Conservation (phyloP, 2,797 vertebrate species). For the Galago senegalensis region DNA sequence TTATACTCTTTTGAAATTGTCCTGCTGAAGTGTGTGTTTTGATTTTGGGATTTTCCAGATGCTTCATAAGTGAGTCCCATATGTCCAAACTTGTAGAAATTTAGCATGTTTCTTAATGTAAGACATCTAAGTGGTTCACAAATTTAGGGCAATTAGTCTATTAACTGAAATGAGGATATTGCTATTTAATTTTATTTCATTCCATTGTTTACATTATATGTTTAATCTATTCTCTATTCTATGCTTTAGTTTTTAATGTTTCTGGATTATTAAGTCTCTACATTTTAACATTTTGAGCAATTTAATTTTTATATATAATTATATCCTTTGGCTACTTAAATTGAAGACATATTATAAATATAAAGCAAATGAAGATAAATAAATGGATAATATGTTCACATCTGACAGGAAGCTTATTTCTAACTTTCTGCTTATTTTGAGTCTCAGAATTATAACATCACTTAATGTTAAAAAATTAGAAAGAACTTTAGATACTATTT, state of each 20-base stretch:
- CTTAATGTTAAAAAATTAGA: background rate
- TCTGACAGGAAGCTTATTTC: background rate
- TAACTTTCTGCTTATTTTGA: background rate
- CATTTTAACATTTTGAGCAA: slow-evolving; percentile 33
- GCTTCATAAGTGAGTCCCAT: slow-evolving; percentile 64
- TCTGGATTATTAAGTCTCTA: background rate
- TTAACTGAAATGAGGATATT: background rate
- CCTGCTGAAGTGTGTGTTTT: slow-evolving; percentile 66
- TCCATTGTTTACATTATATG: slow-evolving; percentile 27
- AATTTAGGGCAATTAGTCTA: slow-evolving; percentile 12
- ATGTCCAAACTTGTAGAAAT: slow-evolving; percentile 57
- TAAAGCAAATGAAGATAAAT: slow-evolving; percentile 50
- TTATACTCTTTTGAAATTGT: slow-evolving; percentile 74
- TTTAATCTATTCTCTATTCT: slow-evolving; percentile 5
- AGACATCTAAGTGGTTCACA: background rate
- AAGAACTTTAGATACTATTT: background rate
- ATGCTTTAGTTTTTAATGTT: slow-evolving; percentile 50
- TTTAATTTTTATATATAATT: slow-evolving; percentile 59
- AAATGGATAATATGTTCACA: background rate
- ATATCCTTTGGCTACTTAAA: slow-evolving; percentile 36
- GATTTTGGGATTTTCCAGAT: slow-evolving; percentile 72
- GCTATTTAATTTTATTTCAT: slow-evolving; percentile 21
- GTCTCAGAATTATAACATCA: background rate
- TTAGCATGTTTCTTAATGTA: slow-evolving; percentile 38
- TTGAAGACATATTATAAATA: background rate